Base-by-base conservation (phyloP, 2,113 vertebrate species). In the Apus apus region DNA sequence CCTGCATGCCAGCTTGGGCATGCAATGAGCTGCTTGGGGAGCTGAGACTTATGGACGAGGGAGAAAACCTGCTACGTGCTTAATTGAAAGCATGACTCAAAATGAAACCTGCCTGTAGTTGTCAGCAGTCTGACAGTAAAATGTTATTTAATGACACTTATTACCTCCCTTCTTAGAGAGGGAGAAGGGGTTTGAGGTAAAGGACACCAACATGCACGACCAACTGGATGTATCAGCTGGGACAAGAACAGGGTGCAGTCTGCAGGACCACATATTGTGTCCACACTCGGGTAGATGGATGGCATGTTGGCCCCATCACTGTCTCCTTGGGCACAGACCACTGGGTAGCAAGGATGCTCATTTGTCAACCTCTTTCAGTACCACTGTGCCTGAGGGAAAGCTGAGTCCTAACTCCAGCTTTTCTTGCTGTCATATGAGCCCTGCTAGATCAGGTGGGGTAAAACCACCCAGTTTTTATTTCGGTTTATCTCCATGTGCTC, bases 41-140 rank as follows among this genome's bases (percentile, higher is more conserved):
- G 50, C 60, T 43, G 8, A 48, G 61, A n/a, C 36, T 70, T 8
- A 8, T 8, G 76, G 13, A 57, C 54, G 22, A 45, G 70, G 77
- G 30, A 75, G 34, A 77, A 68, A 62, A n/a, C 23, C 40, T 3
- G 15, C 2, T 10, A 21, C 0, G 5, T 68, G 32, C 54, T 89
- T 85, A 20, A 65, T 38, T 8, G 13, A 89, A 87, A 94, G 70
- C 8, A 3, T 66, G 78, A 94, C 70, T 92, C 89, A 94, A 58
- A 90, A 65, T 57, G 91, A 96, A 97, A 94, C 87, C 66, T 73
- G 91, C 45, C 8, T 9, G 6, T n/a, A 65, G 80, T 22, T 54
- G 50, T 50, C 91, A 70, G 65, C 70, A 68, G 48, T 51, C 60
- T 84, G 26, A 36, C 71, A 66, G 91, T 60, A 67, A 51, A 86